These are phyloP conservation scores for Ctenomys sociabilis DNA, from an alignment of 2,113 vertebrate genomes.

Conservation along the genomic window DNA sequence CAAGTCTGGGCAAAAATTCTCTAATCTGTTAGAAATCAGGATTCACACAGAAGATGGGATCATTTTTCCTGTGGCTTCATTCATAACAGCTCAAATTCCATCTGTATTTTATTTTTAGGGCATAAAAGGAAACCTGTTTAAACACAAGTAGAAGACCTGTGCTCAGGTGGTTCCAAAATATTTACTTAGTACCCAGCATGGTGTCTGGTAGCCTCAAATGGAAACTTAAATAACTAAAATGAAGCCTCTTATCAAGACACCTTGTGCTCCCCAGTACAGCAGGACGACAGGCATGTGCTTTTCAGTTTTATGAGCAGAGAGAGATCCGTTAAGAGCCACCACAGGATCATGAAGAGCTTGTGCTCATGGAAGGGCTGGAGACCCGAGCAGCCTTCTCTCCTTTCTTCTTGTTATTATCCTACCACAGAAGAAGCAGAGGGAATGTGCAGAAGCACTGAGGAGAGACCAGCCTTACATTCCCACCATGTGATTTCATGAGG, in stretches of 20 bases:
- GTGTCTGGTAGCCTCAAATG: background rate
- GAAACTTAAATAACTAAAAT: background rate
- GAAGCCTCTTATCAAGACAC: background rate
- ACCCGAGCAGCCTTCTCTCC: background rate
- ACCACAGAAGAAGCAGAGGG: background rate
- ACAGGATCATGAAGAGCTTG: background rate
- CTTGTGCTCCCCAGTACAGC: accelerated
- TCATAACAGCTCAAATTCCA: background rate
- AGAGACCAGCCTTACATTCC: background rate
- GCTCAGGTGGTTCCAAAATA: background rate
- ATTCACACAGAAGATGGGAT: background rate
- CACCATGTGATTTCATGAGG: background rate
- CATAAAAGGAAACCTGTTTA: background rate
- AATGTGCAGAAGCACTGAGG: background rate
- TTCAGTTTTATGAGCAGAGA: background rate
- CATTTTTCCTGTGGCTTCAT: background rate
- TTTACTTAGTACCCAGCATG: background rate
- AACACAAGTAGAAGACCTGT: background rate
- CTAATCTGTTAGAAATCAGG: conserved; percentile 1
- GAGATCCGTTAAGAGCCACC: background rate
- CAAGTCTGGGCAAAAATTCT: background rate
- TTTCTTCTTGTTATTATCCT: background rate
- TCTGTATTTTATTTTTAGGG: background rate
- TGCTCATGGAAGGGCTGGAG: too few relatives aligned
- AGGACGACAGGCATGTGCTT: background rate